phyloP scores from a whole-genome alignment of 2,797 vertebrate species.

The Luscinia luscinia region DNA sequence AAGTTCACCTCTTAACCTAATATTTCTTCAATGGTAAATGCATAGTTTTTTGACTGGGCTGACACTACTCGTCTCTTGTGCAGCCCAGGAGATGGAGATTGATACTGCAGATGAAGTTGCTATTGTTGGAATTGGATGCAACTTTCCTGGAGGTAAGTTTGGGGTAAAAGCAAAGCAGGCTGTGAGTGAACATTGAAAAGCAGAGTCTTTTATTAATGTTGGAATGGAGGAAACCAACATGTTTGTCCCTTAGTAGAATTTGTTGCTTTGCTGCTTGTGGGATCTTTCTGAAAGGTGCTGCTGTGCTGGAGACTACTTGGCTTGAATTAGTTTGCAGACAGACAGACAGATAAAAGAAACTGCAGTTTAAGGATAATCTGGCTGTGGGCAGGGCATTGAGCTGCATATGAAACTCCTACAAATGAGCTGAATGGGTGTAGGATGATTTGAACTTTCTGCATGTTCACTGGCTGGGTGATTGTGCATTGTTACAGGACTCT shows the following conservation, averaged over 20 bases:
- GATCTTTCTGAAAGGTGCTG: not conserved
- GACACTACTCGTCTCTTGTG: not conserved
- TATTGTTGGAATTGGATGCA: constrained; percentile 87
- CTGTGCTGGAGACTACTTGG: rapidly evolving
- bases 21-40: not conserved
- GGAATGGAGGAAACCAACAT: not conserved
- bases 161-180: not conserved
- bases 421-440: not conserved
- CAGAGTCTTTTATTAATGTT: not conserved
- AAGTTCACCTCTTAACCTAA: not conserved
- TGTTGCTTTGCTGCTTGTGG: not conserved
- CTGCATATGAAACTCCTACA: not conserved
- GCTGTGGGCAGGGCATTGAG: not conserved
- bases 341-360: not conserved
- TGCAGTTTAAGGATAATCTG: not conserved
- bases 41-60: not conserved
- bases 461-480: not conserved
- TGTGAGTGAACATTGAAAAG: not conserved
- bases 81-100: constrained; percentile 64
- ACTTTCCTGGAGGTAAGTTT: constrained; percentile 85
- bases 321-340: not conserved
- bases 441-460: not conserved
- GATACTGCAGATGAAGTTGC: constrained; percentile 77
- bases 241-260: not conserved
- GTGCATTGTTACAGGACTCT: not conserved